Evolutionary conservation across 1,140 invertebrate genomes (phyloP).

Genomic region (Zaprionus lachaisei): DNA sequence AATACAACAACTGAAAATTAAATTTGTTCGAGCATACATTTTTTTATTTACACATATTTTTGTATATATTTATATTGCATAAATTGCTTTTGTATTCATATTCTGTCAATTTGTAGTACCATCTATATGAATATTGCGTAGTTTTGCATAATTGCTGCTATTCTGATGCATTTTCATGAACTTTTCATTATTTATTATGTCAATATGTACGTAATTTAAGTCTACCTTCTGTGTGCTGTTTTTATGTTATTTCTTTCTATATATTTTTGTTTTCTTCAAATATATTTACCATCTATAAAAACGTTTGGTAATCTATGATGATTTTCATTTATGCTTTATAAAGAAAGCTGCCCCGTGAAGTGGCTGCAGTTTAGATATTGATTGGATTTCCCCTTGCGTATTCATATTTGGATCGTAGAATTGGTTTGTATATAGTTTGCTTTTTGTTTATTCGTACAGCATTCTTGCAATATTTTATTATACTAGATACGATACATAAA

Average conservation of each 20-base stretch:
- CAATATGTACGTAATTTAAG: conserved; percentile 63
- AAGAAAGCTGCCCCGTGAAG: background rate
- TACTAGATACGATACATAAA: conserved; percentile 52
- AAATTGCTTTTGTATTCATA: conserved; percentile 70
- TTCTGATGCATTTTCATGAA: conserved; percentile 35
- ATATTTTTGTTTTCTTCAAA: background rate
- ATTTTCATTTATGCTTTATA: conserved; percentile 24
- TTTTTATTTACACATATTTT: conserved; percentile 74
- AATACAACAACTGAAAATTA: conserved; percentile 57
- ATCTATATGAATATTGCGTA: conserved; percentile 61
- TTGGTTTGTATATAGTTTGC: conserved; percentile 15
- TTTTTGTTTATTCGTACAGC: conserved; percentile 25
- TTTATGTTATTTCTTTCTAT: conserved; percentile 22
- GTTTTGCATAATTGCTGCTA: conserved; percentile 63
- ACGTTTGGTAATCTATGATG: conserved; percentile 39
- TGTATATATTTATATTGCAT: conserved; percentile 61
- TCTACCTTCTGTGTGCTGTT: conserved; percentile 34
- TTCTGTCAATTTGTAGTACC: conserved; percentile 63
- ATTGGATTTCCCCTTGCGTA: conserved; percentile 27
- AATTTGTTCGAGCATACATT: conserved; percentile 56
- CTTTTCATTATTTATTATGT: conserved; percentile 55
- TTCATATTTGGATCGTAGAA: conserved; percentile 26
- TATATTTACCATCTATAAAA: conserved; percentile 70
- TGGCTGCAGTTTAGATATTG: conserved; percentile 11
- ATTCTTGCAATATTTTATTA: conserved; percentile 42